Base-by-base conservation (phyloP, 1,140 invertebrate species). In the Heliothis virescens region DNA sequence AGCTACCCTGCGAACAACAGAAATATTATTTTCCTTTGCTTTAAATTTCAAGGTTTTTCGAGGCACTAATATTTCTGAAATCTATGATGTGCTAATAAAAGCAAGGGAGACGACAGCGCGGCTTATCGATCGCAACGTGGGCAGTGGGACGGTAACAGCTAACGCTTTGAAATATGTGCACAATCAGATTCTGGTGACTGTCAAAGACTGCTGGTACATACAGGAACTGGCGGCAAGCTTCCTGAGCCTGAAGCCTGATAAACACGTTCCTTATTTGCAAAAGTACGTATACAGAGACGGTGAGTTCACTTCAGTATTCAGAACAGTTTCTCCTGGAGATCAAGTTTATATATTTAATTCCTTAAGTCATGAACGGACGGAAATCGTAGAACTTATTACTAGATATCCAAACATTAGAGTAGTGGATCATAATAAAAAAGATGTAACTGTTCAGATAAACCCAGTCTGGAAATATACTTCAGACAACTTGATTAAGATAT, bases 21-120 rank as follows among this genome's bases (percentile, higher is more conserved):
- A 99, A 93, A 98, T 99, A 74, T 88, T 98, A 0, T 98, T 98
- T 89, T 96, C 97, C 0, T 95, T 98, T 69, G 96, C 97, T 2
- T 86, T 97, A 7, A 96, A 96, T 87, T 91, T 96, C 10, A 97
- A 96, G 1, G 95, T 95, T 69, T 96, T 96, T 83, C 88, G 94
- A 34, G 91, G 89, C 47, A 95, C 95, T 7, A 94, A 95, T 16
- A 91, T 90, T 5, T 95, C 96, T 48, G 59, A 83, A 60, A 74
- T 95, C 95, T 75, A 96, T 96, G 90, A 90, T 96, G 4, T 95
- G 96, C 80, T 97, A 96, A 81, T 95, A 95, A 82, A 96, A 96
- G 84, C 97, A 96, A 88, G 96, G 96, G 87, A 97, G 96, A 87
- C 87, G 96, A 71, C 96, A 95, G 48, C 92, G 15, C 87, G 91